These are phyloP conservation scores for Salvelinus namaycush DNA, from an alignment of 2,113 vertebrate species.

Conservation along the genomic window DNA sequence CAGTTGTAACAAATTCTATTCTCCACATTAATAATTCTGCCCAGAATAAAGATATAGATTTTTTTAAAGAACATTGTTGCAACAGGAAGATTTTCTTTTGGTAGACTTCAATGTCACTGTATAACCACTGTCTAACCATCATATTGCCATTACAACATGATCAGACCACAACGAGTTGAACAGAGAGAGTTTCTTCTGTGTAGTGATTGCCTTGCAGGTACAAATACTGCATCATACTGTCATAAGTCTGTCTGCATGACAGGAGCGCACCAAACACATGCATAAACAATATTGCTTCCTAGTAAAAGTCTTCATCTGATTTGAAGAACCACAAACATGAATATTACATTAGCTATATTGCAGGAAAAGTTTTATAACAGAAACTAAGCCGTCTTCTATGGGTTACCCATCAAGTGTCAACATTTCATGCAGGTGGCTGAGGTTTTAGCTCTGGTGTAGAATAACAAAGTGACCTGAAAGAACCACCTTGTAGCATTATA, in stretches of 20 bases:
- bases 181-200: not conserved
- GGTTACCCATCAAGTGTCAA: not conserved
- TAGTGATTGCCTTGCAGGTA: not conserved
- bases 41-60: conserved; percentile 9
- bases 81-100: not conserved
- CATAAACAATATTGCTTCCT: not conserved
- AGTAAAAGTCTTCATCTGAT: not conserved
- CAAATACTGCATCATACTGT: not conserved
- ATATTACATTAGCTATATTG: not conserved
- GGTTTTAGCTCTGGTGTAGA: not conserved
- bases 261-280: too few species aligned
- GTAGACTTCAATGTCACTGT: not conserved
- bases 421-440: not conserved
- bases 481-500: not conserved
- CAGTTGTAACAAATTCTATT: conserved; percentile 3
- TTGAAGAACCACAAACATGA: not conserved
- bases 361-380: not conserved
- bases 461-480: too few species aligned
- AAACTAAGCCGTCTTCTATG: not conserved
- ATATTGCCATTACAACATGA: not conserved
- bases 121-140: not conserved
- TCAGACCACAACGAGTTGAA: not conserved
- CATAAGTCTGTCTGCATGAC: too few species aligned
- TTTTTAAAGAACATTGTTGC: not conserved
- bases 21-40: conserved; percentile 18